phyloP scores from a whole-genome alignment of 1,140 invertebrate species.

The Formica selysi region DNA sequence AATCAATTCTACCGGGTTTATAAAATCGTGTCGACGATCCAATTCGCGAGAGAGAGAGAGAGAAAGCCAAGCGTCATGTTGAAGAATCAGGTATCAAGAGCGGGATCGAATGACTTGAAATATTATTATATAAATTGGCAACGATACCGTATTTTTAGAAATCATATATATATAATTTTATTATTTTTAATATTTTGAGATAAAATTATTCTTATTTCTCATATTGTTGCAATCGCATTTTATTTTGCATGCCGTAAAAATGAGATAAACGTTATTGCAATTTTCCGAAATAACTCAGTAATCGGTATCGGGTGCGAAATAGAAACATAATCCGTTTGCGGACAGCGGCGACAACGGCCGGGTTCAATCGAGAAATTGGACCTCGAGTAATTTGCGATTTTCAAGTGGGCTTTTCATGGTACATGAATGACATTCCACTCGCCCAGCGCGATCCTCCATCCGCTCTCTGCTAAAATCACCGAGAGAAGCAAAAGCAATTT shows the following conservation, averaged over 20 bases:
- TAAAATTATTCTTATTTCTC: neutral
- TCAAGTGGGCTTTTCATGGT: conserved; percentile 34
- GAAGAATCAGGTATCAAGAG: conserved; percentile 4
- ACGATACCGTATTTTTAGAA: neutral
- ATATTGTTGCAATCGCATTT: neutral
- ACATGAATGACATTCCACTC: conserved; percentile 18
- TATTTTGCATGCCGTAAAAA: neutral
- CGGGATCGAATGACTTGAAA: neutral
- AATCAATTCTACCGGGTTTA: conserved; percentile 36
- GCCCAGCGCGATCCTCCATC: neutral
- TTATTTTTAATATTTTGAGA: neutral
- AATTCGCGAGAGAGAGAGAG: neutral
- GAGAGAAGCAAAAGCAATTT: conserved; percentile 35
- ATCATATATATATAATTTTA: neutral
- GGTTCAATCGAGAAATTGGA: conserved; percentile 63
- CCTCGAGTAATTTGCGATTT: conserved; percentile 73
- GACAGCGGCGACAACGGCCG: neutral
- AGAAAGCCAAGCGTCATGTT: neutral
- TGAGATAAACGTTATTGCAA: neutral
- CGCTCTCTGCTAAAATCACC: neutral
- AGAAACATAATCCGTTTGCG: conserved; percentile 41
- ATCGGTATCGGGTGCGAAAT: conserved; percentile 5
- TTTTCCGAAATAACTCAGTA: conserved; percentile 35
- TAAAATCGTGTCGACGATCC: conserved; percentile 6
- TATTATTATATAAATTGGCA: neutral